Conservation (phyloP, 64 coral and sea anemone genomes). For the Pachyseris speciosa region DNA sequence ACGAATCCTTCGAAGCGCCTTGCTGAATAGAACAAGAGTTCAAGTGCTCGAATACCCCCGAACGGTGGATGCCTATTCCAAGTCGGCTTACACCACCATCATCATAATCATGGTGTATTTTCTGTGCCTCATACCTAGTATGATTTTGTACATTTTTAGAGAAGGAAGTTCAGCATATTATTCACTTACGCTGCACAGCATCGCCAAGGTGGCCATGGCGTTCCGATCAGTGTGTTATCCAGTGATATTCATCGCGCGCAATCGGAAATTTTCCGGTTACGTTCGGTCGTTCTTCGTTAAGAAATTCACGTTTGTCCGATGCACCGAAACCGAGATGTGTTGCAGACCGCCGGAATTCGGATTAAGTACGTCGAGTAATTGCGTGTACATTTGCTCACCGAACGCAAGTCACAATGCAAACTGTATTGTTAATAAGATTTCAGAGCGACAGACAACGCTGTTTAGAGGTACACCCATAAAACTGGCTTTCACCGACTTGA, state of each 20-base stretch:
- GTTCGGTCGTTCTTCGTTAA: slow-evolving; percentile 11
- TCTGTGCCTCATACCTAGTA: slow-evolving; percentile 9
- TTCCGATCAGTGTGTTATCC: slow-evolving; percentile 30
- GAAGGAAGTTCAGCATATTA: background rate
- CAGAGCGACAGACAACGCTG: background rate
- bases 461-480: slow-evolving; percentile 12
- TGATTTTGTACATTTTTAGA: slow-evolving; percentile 23
- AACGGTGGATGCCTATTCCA: slow-evolving; percentile 7
- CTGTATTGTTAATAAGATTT: background rate
- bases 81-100: slow-evolving; percentile 15
- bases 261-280: slow-evolving; percentile 38
- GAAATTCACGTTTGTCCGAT: background rate
- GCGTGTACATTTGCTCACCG: background rate
- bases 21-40: background rate
- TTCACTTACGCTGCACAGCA: slow-evolving; percentile 6
- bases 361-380: background rate
- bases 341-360: background rate
- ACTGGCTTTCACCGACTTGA: slow-evolving; percentile 16
- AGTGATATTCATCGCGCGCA: slow-evolving; percentile 36
- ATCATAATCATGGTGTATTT: slow-evolving; percentile 21
- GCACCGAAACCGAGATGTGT: background rate
- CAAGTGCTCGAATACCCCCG: background rate
- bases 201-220: slow-evolving; percentile 26
- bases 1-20: slow-evolving; percentile 1
- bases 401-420: background rate